phyloP scores from a whole-genome alignment of 2,797 vertebrate genomes.

The Eulemur rubriventer region DNA sequence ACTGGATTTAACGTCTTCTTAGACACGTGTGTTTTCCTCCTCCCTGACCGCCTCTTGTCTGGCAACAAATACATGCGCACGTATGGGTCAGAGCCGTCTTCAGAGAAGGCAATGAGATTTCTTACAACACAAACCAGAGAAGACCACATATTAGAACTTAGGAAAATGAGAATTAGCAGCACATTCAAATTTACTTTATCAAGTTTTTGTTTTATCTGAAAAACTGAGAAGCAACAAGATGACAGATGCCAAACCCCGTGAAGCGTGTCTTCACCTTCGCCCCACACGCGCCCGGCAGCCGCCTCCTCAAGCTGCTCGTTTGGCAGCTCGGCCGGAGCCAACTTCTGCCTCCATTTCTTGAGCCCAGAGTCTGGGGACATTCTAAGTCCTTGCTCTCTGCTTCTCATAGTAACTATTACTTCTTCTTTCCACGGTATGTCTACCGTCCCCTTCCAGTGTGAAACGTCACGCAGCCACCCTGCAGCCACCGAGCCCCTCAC shows the following conservation, averaged over 20 bases:
- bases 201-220: not conserved
- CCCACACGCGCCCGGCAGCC: accelerated
- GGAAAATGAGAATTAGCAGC: not conserved
- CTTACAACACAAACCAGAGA: conserved; percentile 83
- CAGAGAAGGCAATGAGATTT: conserved; percentile 95
- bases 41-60: conserved; percentile 95
- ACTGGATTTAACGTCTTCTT: conserved; percentile 95
- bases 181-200: not conserved
- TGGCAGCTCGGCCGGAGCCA: not conserved
- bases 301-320: not conserved
- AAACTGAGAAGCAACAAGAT: not conserved
- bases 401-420: not conserved
- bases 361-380: not conserved
- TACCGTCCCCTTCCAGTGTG: not conserved
- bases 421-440: not conserved
- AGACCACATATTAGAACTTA: not conserved
- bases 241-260: too few relatives aligned
- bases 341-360: not conserved
- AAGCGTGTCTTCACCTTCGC: not conserved
- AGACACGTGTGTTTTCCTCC: conserved; percentile 94
- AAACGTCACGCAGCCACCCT: not conserved
- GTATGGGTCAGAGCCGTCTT: conserved; percentile 95
- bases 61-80: conserved; percentile 97
- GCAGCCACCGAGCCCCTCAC: not conserved
- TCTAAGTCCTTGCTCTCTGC: not conserved